Base-by-base conservation (phyloP, 2,113 vertebrate genomes). In the Microtus pennsylvanicus region DNA sequence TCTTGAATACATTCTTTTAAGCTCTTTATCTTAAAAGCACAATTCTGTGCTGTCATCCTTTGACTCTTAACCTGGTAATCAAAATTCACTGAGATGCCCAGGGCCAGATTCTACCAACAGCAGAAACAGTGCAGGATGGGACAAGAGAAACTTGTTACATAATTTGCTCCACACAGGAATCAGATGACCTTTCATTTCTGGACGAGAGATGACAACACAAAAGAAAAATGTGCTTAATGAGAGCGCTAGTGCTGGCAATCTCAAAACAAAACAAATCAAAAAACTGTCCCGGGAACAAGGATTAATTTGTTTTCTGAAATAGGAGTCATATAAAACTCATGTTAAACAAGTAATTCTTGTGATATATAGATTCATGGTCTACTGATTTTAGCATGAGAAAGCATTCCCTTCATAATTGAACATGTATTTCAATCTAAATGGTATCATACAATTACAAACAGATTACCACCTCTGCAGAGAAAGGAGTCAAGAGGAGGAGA, bases 231-330 rank as follows among this genome's bases (percentile, higher is more conserved):
- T 4, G 9, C 52, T 50, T 24, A 80, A n/a, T 70, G 21, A 80
- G 78, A 85, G 0, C 82, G 13, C 21, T 50, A 80, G 95, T 3
- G 6, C 5, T 89, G 42, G 78, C 9, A 77, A 89, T 50, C 7
- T 45, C 55, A 87, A 80, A 86, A 83, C 55, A 87, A 80, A 86
- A 83, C 42, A 72, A 96, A 89, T 90, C 76, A 30, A 85, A 42
- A 38, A 63, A 33, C 47, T 83, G 21, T 69, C n/a, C 74, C 52
- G 19, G 35, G 35, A 63, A 13, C 30, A 22, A 38, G 10, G 30
- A 33, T 82, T 95, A 87, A 72, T 65, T 70, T 72, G 42, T 16
- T 89, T 45, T 38, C 86, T 96, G 52, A 97, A 93, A 87, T 55
- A 90, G 63, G 67, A 85, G 24, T 42, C 69, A 87, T 16, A 89